Conservation (phyloP, 2,113 vertebrate genomes). For the Anolis carolinensis region DNA sequence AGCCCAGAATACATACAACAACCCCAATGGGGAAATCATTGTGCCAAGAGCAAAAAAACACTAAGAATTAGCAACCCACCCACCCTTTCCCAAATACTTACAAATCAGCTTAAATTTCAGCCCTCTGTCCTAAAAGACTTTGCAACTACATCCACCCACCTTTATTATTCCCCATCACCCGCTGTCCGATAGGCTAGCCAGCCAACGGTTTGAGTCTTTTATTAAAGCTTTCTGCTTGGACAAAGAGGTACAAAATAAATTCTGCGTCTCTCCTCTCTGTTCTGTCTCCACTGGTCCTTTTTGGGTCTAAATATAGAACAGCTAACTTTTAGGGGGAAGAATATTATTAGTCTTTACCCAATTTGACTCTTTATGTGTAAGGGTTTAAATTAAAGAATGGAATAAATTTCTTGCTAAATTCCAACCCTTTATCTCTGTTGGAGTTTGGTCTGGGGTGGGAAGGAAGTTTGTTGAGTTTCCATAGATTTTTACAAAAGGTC, state of each 20-base stretch:
- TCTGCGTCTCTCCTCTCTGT: not conserved
- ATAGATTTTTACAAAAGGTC: constrained; percentile 80
- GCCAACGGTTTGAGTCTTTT: constrained; percentile 33
- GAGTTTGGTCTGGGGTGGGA: constrained; percentile 15
- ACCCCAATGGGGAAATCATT: constrained; percentile 6
- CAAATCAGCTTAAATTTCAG: constrained; percentile 56
- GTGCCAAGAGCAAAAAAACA: constrained; percentile 1
- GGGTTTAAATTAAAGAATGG: not conserved
- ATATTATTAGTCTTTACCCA: constrained; percentile 42
- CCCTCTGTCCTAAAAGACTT: constrained; percentile 15
- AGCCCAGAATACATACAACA: too few relatives aligned
- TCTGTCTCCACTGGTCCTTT: not conserved
- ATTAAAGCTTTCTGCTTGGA: not conserved
- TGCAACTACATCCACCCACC: constrained; percentile 10
- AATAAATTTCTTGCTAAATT: constrained; percentile 52
- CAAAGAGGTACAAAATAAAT: not conserved
- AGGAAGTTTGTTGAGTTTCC: constrained; percentile 71
- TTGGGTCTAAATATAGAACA: constrained; percentile 7
- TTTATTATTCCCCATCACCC: constrained; percentile 1
- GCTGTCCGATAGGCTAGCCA: not conserved
- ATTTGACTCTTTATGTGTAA: constrained; percentile 54
- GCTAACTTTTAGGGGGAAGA: constrained; percentile 21
- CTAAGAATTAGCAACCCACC: constrained; percentile 26
- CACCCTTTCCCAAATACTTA: constrained; percentile 35
- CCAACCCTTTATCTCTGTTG: constrained; percentile 69